phyloP scores from a whole-genome alignment of 1,140 invertebrate genomes.

The Tyrophagus putrescentiae region DNA sequence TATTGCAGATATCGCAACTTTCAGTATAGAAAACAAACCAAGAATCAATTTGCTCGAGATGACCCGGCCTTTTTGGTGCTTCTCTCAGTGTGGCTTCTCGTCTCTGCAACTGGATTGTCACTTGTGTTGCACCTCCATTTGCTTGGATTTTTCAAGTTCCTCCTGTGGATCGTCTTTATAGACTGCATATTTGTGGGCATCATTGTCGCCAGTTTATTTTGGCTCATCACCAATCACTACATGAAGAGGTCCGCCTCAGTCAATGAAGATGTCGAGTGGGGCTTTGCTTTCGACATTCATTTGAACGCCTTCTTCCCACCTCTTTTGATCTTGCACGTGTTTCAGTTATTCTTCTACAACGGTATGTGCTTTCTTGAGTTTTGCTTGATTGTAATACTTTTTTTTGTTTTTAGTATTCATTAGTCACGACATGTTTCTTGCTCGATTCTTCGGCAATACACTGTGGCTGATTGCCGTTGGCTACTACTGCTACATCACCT shows the following conservation, averaged over 20 bases:
- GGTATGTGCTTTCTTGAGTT: slow-evolving; percentile 40
- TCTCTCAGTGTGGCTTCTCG: slow-evolving; percentile 55
- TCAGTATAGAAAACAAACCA: slow-evolving; percentile 94
- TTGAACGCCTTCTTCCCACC: slow-evolving; percentile 95
- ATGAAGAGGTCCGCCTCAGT: slow-evolving; percentile 53
- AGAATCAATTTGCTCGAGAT: slow-evolving; percentile 95
- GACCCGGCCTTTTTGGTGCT: slow-evolving; percentile 96
- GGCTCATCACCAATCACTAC: slow-evolving; percentile 62
- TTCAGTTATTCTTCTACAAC: slow-evolving; percentile 76
- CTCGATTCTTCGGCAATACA: slow-evolving; percentile 73
- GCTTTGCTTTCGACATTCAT: slow-evolving; percentile 95
- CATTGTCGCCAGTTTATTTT: slow-evolving; percentile 72
- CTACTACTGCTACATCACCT: slow-evolving; percentile 95
- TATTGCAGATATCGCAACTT: slow-evolving; percentile 65
- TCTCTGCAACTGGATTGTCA: slow-evolving; percentile 77
- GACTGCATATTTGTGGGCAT: slow-evolving; percentile 82
- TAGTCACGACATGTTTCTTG: slow-evolving; percentile 53
- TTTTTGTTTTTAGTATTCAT: slow-evolving; percentile 50
- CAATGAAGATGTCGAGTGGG: slow-evolving; percentile 85
- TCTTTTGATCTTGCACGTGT: slow-evolving; percentile 77
- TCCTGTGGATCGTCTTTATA: slow-evolving; percentile 81
- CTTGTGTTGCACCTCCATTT: slow-evolving; percentile 59
- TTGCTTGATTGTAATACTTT: slow-evolving; percentile 10
- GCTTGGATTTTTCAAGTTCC: slow-evolving; percentile 62
- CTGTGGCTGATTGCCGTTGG: slow-evolving; percentile 78